phyloP scores from a whole-genome alignment of 1,140 invertebrate species.

The Hyles euphorbiae region DNA sequence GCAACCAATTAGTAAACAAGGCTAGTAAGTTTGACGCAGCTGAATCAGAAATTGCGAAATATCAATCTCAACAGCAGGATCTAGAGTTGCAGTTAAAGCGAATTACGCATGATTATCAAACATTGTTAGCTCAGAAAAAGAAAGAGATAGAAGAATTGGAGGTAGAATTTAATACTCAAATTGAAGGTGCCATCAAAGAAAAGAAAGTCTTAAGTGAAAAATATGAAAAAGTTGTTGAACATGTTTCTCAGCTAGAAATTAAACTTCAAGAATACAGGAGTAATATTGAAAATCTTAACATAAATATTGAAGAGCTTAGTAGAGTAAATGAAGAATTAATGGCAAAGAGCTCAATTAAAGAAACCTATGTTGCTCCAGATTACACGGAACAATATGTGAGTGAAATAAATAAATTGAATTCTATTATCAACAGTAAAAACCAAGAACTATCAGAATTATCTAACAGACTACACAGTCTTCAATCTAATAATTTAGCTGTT shows the following conservation, averaged over 20 bases:
- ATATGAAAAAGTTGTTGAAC: slow-evolving; percentile 75
- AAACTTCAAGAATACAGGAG: slow-evolving; percentile 52
- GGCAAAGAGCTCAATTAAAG: slow-evolving; percentile 24
- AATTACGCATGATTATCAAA: slow-evolving; percentile 72
- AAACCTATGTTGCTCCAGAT: slow-evolving; percentile 34
- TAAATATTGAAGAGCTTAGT: slow-evolving; percentile 48
- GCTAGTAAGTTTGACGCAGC: slow-evolving; percentile 43
- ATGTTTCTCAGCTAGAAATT: slow-evolving; percentile 63
- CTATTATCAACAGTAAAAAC: slow-evolving; percentile 51
- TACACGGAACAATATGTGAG: slow-evolving; percentile 64
- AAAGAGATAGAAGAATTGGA: slow-evolving; percentile 78
- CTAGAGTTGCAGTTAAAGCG: slow-evolving; percentile 74
- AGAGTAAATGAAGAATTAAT: slow-evolving; percentile 48
- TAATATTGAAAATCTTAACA: slow-evolving; percentile 44
- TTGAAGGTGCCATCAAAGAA: slow-evolving; percentile 76
- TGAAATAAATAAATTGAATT: slow-evolving; percentile 66
- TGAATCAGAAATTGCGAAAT: slow-evolving; percentile 43
- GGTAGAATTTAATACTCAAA: slow-evolving; percentile 77
- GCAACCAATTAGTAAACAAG: slow-evolving; percentile 39
- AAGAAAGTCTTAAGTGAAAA: slow-evolving; percentile 74
- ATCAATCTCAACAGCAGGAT: slow-evolving; percentile 51
- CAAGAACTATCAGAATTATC: slow-evolving; percentile 52
- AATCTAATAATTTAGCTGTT: slow-evolving; percentile 33
- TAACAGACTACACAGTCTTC: slow-evolving; percentile 39
- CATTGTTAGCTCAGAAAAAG: slow-evolving; percentile 69